These are phyloP conservation scores for Lepas anatifera DNA, from an alignment of 2,888 invertebrate species.

Conservation along the genomic window DNA sequence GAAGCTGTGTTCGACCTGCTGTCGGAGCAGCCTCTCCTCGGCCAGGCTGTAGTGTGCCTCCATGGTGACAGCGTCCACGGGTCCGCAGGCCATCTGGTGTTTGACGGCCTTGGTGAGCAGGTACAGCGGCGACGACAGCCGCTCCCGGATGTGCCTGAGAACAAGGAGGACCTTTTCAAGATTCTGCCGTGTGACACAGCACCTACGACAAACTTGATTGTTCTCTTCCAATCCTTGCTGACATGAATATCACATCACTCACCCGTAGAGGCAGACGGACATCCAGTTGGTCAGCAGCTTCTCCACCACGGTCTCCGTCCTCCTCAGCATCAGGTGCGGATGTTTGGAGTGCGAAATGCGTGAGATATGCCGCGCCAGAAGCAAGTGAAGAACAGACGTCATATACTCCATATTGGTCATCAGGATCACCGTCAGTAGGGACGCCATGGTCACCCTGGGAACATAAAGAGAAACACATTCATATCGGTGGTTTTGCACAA, in stretches of 20 bases:
- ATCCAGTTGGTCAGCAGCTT: conserved; percentile 96
- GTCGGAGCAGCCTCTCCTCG: conserved; percentile 85
- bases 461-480: no score
- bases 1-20: conserved; percentile 73
- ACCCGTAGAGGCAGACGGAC: conserved; percentile 86
- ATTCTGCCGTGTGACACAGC: no score
- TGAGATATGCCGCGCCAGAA: conserved; percentile 80
- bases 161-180: no score
- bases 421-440: conserved; percentile 88
- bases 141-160: not conserved
- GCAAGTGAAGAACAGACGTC: conserved; percentile 81
- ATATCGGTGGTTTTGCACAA: no score
- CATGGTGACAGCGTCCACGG: conserved; percentile 91
- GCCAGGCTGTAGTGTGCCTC: conserved; percentile 97
- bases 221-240: not conserved
- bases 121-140: conserved; percentile 54
- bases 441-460: conserved; percentile 93
- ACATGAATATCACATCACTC: conserved; percentile 70
- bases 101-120: conserved; percentile 90
- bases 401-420: conserved; percentile 99
- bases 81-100: conserved; percentile 97
- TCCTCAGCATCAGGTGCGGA: conserved; percentile 84
- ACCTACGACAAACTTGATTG: no score
- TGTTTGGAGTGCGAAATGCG: conserved; percentile 87
- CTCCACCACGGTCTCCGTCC: conserved; percentile 90